Conservation (phyloP, 2,888 invertebrate genomes). For the Troglohyphantes excavatus region DNA sequence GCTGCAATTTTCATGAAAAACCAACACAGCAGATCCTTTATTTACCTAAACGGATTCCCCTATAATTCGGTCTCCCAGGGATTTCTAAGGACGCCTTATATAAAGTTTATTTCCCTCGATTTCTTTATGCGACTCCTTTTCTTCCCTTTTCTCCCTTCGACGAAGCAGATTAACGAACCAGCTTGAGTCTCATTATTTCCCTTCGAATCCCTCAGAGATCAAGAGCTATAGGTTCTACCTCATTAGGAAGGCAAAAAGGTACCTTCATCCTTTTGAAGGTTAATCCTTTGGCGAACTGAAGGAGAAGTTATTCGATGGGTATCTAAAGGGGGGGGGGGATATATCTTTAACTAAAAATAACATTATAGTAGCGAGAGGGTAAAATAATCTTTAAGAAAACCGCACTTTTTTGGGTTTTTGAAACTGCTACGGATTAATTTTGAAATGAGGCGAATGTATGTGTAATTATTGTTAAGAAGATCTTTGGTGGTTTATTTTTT, state of each 20-base stretch:
- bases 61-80: conserved; percentile 49
- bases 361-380: not conserved
- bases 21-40: conserved; percentile 36
- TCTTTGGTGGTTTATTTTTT: too few species aligned
- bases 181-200: conserved; percentile 49
- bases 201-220: not conserved
- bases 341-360: not conserved
- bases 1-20: conserved; percentile 41
- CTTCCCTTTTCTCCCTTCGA: not conserved
- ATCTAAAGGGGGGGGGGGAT: not conserved
- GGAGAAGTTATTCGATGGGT: conserved; percentile 18
- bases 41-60: conserved; percentile 59
- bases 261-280: not conserved
- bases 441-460: too few species aligned
- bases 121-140: conserved; percentile 24
- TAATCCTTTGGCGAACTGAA: conserved; percentile 36
- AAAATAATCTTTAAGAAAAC: too few species aligned
- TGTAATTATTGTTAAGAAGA: too few species aligned
- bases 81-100: conserved; percentile 29
- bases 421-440: too few species aligned
- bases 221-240: conserved; percentile 17
- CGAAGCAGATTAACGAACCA: conserved; percentile 57
- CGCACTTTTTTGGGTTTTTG: too few species aligned
- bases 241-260: conserved; percentile 52
- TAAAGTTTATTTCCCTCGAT: conserved; percentile 42